These are phyloP conservation scores for Campoletis raptor DNA, from an alignment of 2,888 invertebrate species.

Conservation along the genomic window DNA sequence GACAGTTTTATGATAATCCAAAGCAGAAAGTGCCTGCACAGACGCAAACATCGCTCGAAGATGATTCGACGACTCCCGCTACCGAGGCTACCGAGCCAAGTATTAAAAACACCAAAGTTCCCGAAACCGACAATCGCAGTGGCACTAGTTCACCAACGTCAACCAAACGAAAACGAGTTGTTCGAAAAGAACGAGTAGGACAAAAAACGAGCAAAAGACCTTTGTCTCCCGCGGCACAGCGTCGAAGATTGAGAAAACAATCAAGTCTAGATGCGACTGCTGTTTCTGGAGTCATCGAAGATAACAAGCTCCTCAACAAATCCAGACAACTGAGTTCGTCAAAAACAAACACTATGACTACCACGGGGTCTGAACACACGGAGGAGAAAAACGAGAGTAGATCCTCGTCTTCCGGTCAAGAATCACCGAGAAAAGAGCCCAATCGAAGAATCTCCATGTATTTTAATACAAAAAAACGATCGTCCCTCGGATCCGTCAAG, in stretches of 20 bases:
- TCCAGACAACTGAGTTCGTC: conserved; percentile 62
- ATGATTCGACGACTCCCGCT: conserved; percentile 71
- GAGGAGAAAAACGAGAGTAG: conserved; percentile 82
- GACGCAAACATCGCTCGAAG: conserved; percentile 79
- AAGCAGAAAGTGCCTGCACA: conserved; percentile 78
- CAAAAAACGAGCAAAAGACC: conserved; percentile 62
- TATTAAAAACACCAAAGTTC: conserved; percentile 35
- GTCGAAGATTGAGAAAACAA: conserved; percentile 77
- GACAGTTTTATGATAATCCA: conserved; percentile 72
- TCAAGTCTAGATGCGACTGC: conserved; percentile 71
- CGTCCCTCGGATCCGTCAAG: conserved; percentile 77
- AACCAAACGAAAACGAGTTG: conserved; percentile 52
- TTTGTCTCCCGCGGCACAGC: conserved; percentile 70
- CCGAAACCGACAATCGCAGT: conserved; percentile 57
- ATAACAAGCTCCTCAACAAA: conserved; percentile 46
- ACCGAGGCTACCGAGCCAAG: conserved; percentile 62
- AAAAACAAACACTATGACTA: conserved; percentile 60
- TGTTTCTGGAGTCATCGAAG: conserved; percentile 65
- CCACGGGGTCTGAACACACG: conserved; percentile 68
- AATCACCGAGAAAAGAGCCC: conserved; percentile 83
- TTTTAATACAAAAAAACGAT: conserved; percentile 79
- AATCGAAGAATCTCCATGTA: conserved; percentile 75
- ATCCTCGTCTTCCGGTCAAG: conserved; percentile 84
- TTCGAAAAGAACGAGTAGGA: conserved; percentile 65
- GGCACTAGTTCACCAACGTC: conserved; percentile 59